Percentiles rank a stretch among this genome's conserved stretches.
These are phyloP conservation scores for Eptesicus fuscus DNA, from an alignment of 2,113 vertebrate genomes.

Conservation along the genomic window DNA sequence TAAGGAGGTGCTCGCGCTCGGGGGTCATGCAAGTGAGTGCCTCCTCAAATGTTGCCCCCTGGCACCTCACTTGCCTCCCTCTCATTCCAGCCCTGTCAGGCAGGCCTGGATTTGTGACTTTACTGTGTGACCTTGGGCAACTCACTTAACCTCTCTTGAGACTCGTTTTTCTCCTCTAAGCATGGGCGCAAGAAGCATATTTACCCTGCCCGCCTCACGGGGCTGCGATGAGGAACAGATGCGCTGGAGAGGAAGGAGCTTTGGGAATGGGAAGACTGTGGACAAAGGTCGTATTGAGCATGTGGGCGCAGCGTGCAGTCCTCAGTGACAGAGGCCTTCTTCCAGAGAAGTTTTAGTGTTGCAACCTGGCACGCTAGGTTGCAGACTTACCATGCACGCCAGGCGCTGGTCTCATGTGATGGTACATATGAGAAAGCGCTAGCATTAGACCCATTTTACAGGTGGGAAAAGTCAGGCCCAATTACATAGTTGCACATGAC, in stretches of 20 bases:
- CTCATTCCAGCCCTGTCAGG: not conserved
- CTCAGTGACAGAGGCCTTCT: not conserved
- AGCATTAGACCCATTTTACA: not conserved
- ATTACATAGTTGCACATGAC: not conserved
- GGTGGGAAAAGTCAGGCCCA: not conserved
- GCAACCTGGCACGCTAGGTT: not conserved
- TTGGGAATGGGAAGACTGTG: not conserved
- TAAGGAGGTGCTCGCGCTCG: not conserved
- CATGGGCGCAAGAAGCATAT: not conserved
- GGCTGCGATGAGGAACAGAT: not conserved
- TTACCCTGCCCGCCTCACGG: not conserved
- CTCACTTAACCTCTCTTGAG: conserved; percentile 2
- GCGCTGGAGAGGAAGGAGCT: not conserved
- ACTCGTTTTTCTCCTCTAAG: not conserved
- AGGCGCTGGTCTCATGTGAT: not conserved
- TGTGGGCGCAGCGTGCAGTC: not conserved
- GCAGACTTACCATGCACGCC: not conserved
- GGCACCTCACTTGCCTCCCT: not conserved
- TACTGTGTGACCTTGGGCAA: not conserved
- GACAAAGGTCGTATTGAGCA: not conserved
- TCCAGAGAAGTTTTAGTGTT: not conserved
- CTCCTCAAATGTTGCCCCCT: not conserved
- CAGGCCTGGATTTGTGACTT: not conserved
- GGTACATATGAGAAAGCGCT: not conserved
- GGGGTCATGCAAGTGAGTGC: too few relatives aligned